Conservation (phyloP, 64 coral and sea anemone genomes). For the Montipora efflorescens region DNA sequence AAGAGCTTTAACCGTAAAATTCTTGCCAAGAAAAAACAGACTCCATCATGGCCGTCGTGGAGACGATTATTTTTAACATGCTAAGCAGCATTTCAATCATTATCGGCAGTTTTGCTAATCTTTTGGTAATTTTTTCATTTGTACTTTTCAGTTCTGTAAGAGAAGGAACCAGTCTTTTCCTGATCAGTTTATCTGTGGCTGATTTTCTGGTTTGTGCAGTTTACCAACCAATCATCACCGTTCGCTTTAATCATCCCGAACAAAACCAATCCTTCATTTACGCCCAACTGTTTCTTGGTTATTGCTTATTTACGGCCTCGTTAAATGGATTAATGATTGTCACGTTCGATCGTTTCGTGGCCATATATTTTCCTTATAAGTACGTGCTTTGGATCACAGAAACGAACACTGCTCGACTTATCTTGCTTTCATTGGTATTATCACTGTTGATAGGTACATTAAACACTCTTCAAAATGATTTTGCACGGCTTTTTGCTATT, state of each 20-base stretch:
- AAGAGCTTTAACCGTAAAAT: too few relatives aligned
- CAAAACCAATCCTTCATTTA: not conserved
- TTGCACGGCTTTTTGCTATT: not conserved
- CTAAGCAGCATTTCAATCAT: not conserved
- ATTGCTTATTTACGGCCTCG: not conserved
- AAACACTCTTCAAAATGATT: too few relatives aligned
- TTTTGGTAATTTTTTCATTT: not conserved
- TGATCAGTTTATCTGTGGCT: conserved; percentile 14
- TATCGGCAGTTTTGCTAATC: conserved; percentile 21
- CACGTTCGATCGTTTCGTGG: conserved; percentile 5
- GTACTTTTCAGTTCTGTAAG: not conserved
- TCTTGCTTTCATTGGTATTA: not conserved
- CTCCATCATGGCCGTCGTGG: not conserved
- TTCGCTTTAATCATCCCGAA: not conserved
- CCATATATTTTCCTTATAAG: conserved; percentile 16
- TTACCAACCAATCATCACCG: not conserved
- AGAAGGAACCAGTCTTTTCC: not conserved
- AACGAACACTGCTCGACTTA: not conserved
- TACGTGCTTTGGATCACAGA: not conserved
- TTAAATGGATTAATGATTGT: conserved; percentile 5
- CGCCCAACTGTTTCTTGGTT: not conserved
- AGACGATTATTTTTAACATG: not conserved
- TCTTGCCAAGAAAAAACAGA: too few relatives aligned
- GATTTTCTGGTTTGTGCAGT: not conserved
- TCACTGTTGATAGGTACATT: not conserved